Evolutionary conservation across 2,113 vertebrate species (phyloP).

Genomic region (Onychorhynchus coronatus): DNA sequence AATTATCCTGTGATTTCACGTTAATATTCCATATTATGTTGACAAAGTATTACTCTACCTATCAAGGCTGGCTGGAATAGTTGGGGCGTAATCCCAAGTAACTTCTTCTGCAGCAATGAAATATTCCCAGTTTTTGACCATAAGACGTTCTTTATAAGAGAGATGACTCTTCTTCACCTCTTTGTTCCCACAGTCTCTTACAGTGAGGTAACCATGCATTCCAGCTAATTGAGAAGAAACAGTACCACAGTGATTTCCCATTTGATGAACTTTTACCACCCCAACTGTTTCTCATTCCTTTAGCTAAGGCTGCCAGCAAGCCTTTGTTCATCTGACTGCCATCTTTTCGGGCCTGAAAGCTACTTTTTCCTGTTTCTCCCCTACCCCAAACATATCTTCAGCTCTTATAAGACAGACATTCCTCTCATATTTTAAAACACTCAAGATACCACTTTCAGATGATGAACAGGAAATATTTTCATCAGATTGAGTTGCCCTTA

Average conservation of each 20-base stretch:
- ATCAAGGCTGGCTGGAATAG: slow-evolving; percentile 75
- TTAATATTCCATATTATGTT: not conserved
- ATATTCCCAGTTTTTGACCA: slow-evolving; percentile 84
- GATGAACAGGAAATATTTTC: not conserved
- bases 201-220: slow-evolving; percentile 81
- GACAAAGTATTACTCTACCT: slow-evolving; percentile 69
- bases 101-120: slow-evolving; percentile 94
- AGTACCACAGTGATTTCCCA: not conserved
- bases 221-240: slow-evolving; percentile 74
- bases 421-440: not conserved
- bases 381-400: not conserved
- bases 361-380: no score
- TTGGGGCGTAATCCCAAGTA: slow-evolving; percentile 88
- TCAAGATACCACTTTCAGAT: not conserved
- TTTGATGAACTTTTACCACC: not conserved
- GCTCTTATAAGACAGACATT: not conserved
- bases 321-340: not conserved
- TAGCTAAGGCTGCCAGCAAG: not conserved
- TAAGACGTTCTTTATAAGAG: slow-evolving; percentile 68
- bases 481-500: not conserved
- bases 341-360: not conserved
- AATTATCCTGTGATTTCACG: not conserved
- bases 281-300: not conserved
- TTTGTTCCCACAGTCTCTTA: slow-evolving; percentile 77
- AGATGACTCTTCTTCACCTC: slow-evolving; percentile 57